Percentiles rank a stretch among this genome's conserved stretches.
These are phyloP conservation scores for Gadus chalcogrammus DNA, from an alignment of 2,113 vertebrate genomes.

Conservation along the genomic window DNA sequence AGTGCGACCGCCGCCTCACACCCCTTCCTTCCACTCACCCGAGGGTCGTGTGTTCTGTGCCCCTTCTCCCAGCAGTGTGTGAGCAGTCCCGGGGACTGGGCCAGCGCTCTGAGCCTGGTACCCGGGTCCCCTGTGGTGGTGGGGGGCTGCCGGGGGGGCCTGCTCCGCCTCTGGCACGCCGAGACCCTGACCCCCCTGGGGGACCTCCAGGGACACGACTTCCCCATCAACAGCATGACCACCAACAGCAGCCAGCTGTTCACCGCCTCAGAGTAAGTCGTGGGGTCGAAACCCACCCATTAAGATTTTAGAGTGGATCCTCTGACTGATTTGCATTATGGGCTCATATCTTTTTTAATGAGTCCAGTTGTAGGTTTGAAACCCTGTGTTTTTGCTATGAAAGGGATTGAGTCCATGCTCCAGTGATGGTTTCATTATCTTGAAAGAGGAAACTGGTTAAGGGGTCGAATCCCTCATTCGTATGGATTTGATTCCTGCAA, in stretches of 20 bases:
- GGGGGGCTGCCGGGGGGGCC: conserved; percentile 87
- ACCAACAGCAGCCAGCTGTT: conserved; percentile 90
- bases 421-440: no score
- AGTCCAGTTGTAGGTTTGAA: no score
- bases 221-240: conserved; percentile 89
- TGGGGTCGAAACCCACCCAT: not conserved
- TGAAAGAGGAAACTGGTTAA: no score
- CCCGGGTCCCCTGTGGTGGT: conserved; percentile 79
- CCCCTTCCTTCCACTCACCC: no score
- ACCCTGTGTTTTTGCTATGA: no score
- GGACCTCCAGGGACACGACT: conserved; percentile 88
- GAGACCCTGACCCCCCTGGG: conserved; percentile 78
- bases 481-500: no score
- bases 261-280: conserved; percentile 92
- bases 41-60: conserved; percentile 1
- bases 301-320: not conserved
- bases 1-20: no score
- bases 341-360: not conserved
- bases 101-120: conserved; percentile 83
- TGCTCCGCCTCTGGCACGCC: conserved; percentile 88
- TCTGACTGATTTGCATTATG: not conserved
- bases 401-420: no score
- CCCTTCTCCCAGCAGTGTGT: conserved; percentile 81
- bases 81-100: conserved; percentile 86
- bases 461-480: no score